Conservation (phyloP, 2,888 invertebrate genomes). For the Lasius fuliginosus region DNA sequence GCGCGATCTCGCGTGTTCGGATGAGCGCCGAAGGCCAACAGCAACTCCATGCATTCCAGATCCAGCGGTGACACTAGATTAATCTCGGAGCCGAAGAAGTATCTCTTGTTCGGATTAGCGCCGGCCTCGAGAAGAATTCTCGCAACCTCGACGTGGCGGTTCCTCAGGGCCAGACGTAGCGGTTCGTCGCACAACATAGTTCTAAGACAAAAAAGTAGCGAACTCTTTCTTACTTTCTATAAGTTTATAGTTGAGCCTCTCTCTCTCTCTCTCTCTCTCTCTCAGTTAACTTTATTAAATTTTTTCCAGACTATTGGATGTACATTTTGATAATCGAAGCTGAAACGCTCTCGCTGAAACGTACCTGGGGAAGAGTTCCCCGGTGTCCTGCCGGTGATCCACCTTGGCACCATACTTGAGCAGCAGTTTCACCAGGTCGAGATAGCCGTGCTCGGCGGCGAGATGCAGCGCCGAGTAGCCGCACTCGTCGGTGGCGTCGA, state of each 20-base stretch:
- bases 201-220: constrained; percentile 78
- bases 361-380: constrained; percentile 89
- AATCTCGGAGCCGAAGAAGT: constrained; percentile 96
- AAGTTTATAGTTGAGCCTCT: too few species aligned
- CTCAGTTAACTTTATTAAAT: too few species aligned
- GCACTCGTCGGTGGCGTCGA: constrained; percentile 94
- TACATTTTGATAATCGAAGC: background rate
- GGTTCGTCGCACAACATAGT: constrained; percentile 95
- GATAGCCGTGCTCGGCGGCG: constrained; percentile 94
- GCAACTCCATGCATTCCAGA: constrained; percentile 92
- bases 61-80: constrained; percentile 93
- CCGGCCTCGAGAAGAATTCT: constrained; percentile 93
- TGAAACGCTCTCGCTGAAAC: background rate
- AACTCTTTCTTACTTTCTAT: too few species aligned
- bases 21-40: constrained; percentile 95
- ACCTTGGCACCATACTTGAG: constrained; percentile 93
- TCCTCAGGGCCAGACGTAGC: constrained; percentile 94
- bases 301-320: background rate
- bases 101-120: constrained; percentile 96
- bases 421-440: constrained; percentile 90
- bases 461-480: constrained; percentile 97
- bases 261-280: too few species aligned
- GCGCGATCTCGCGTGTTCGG: constrained; percentile 95
- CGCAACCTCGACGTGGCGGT: constrained; percentile 92
- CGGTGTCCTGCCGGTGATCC: constrained; percentile 92